phyloP scores from a whole-genome alignment of 2,888 invertebrate genomes.

The Hemicrepidius hirtus region DNA sequence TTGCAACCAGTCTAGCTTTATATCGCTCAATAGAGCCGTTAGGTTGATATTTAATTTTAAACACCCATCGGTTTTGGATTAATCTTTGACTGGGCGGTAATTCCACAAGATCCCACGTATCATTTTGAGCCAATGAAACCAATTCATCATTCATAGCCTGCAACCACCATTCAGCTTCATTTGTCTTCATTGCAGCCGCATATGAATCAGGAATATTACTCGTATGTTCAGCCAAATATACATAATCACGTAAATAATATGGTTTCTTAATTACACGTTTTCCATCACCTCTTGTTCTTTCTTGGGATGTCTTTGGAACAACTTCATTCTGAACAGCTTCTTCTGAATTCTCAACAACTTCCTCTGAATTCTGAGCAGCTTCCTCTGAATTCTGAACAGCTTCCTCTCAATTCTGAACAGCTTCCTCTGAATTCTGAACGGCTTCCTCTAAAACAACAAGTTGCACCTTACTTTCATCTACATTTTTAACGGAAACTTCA shows the following conservation, averaged over 20 bases:
- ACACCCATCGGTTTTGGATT: slow-evolving; percentile 5
- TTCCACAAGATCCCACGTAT: slow-evolving; percentile 5
- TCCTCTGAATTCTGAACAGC: too few relatives aligned
- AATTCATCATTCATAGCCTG: slow-evolving; percentile 6
- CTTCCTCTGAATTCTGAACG: too few relatives aligned
- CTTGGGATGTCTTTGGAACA: neutral
- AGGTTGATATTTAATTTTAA: neutral
- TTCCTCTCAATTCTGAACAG: too few relatives aligned
- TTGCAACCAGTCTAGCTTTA: too few relatives aligned
- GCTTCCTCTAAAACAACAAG: too few relatives aligned
- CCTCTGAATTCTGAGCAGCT: too few relatives aligned
- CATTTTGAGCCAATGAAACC: neutral
- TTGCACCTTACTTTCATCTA: neutral
- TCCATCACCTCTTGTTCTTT: neutral
- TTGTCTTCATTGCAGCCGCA: neutral
- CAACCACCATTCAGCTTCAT: neutral
- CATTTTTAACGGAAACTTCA: neutral
- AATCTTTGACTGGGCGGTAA: neutral
- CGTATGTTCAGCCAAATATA: neutral
- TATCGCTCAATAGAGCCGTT: neutral
- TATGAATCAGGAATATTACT: neutral
- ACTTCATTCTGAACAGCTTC: too few relatives aligned
- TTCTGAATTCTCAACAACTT: too few relatives aligned
- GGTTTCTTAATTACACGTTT: neutral
- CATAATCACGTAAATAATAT: neutral